phyloP scores from a whole-genome alignment of 2,113 vertebrate genomes.

The Prunella fulvescens region DNA sequence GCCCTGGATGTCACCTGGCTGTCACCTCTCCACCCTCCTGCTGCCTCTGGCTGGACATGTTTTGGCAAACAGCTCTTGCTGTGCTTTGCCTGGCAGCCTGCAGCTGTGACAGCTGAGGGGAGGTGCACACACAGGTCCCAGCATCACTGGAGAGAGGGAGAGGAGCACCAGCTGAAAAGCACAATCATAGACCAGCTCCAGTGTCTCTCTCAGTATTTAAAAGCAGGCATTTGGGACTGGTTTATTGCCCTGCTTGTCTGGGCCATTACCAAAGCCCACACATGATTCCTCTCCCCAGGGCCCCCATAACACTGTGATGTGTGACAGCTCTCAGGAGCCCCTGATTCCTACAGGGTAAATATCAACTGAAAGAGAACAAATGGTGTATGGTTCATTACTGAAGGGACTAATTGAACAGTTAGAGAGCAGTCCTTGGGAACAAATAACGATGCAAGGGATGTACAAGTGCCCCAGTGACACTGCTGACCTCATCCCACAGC shows the following conservation, averaged over 20 bases:
- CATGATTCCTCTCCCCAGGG: background rate
- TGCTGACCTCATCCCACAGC: background rate
- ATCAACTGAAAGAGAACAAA: background rate
- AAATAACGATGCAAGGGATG: background rate
- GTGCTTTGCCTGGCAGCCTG: background rate
- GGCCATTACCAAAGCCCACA: background rate
- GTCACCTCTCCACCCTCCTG: background rate
- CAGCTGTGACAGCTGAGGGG: accelerated
- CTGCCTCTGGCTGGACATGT: background rate
- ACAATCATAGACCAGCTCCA: background rate
- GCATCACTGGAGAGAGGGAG: background rate
- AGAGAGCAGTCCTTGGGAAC: background rate
- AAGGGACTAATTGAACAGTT: background rate
- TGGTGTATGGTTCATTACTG: background rate
- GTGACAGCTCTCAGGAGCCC: background rate
- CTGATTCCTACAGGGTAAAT: background rate
- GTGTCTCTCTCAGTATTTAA: background rate
- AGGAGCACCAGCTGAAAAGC: background rate
- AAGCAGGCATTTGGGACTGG: background rate
- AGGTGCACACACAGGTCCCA: accelerated
- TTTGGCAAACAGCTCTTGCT: background rate
- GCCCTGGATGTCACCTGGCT: background rate
- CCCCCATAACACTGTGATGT: background rate
- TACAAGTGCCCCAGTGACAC: background rate
- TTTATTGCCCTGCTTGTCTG: background rate